Percentiles rank a stretch among this genome's conserved stretches.
These are phyloP conservation scores for Hiodon tergisus DNA, from an alignment of 2,113 vertebrate species.

Conservation along the genomic window DNA sequence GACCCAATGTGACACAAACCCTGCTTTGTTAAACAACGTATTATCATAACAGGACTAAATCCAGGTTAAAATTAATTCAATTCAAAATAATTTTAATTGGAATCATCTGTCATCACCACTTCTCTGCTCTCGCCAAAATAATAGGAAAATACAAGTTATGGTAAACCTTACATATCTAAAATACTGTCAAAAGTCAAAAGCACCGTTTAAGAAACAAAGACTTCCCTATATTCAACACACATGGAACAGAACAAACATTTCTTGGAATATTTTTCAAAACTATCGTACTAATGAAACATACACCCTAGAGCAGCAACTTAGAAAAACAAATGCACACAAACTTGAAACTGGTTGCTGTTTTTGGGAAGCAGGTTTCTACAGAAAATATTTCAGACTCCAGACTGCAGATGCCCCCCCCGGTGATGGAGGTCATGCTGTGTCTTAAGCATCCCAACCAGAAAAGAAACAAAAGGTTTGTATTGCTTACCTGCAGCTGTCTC, in stretches of 20 bases:
- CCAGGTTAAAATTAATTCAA: background rate
- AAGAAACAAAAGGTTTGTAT: slow-evolving; percentile 32
- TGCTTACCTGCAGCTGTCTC: slow-evolving; percentile 60
- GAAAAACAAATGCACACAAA: background rate
- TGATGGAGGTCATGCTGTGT: background rate
- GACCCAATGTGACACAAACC: too few relatives aligned
- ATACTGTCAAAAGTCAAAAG: background rate
- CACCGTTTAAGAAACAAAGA: background rate
- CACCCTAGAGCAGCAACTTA: background rate
- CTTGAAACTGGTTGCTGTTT: slow-evolving; percentile 34
- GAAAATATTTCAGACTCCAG: slow-evolving; percentile 41
- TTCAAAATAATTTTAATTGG: background rate
- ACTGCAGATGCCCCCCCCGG: slow-evolving; percentile 14
- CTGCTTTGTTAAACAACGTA: too few relatives aligned
- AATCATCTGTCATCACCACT: background rate
- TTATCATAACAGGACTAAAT: too few relatives aligned
- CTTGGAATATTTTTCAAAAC: background rate
- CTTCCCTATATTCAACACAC: too few relatives aligned
- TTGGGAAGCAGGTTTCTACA: slow-evolving; percentile 46
- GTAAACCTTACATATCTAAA: background rate
- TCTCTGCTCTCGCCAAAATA: background rate
- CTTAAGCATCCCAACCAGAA: background rate
- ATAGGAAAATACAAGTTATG: background rate
- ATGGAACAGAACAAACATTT: background rate
- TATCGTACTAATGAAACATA: background rate